Evolutionary conservation across 2,888 invertebrate genomes (phyloP).

Genomic region (Crocallis elinguaria): DNA sequence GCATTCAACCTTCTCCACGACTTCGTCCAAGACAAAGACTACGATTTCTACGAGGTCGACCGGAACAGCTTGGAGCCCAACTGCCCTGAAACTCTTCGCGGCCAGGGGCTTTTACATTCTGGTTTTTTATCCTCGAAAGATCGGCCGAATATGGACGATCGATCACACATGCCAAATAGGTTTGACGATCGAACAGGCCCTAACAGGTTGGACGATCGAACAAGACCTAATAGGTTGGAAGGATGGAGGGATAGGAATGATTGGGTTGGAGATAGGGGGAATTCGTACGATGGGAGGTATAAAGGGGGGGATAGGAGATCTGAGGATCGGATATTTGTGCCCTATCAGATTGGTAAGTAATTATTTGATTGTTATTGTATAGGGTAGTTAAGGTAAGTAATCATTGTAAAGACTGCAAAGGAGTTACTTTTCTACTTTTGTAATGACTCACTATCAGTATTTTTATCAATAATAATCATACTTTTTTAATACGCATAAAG

Average conservation of each 20-base stretch:
- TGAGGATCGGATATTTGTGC: constrained; percentile 73
- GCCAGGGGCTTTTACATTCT: constrained; percentile 73
- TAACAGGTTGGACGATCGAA: constrained; percentile 37
- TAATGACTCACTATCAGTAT: too few relatives aligned
- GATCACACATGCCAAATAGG: too few relatives aligned
- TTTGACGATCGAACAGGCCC: constrained; percentile 36
- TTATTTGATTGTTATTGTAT: constrained; percentile 17
- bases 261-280: constrained; percentile 47
- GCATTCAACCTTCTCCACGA: constrained; percentile 87
- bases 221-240: constrained; percentile 33
- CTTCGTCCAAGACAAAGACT: constrained; percentile 88
- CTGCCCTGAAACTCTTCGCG: constrained; percentile 75
- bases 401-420: too few relatives aligned
- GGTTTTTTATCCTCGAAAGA: constrained; percentile 72
- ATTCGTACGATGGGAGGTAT: constrained; percentile 50
- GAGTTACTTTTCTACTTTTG: too few relatives aligned
- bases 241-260: constrained; percentile 59
- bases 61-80: constrained; percentile 87
- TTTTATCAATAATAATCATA: too few relatives aligned
- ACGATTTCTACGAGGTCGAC: constrained; percentile 92
- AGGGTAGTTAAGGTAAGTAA: neutral
- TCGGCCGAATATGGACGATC: constrained; percentile 48
- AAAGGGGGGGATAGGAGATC: constrained; percentile 56
- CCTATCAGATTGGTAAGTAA: constrained; percentile 83
- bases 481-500: too few relatives aligned